Evolutionary conservation across 2,113 vertebrate species (phyloP).

Genomic region (Octodon degus): DNA sequence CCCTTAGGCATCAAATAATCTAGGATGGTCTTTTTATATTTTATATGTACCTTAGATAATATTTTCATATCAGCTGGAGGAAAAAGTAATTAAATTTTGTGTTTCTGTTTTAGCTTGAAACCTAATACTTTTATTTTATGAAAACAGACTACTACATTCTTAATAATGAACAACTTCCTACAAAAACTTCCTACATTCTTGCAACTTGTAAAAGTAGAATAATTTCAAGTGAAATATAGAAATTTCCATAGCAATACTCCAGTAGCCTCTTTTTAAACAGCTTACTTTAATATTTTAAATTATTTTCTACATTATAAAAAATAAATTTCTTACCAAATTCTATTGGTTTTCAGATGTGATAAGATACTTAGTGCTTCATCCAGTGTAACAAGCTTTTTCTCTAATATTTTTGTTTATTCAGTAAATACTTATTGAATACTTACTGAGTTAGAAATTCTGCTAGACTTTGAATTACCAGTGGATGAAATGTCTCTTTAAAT

Average conservation of each 20-base stretch:
- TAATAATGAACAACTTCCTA: constrained; percentile 8
- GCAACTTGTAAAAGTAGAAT: not conserved
- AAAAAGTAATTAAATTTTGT: not conserved
- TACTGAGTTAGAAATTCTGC: not conserved
- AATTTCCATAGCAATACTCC: not conserved
- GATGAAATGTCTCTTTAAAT: not conserved
- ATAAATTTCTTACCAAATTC: constrained; percentile 16
- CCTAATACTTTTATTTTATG: not conserved
- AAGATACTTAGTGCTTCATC: not conserved
- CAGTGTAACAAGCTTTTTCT: not conserved
- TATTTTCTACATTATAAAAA: not conserved
- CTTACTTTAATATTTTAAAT: not conserved
- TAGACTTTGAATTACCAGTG: not conserved
- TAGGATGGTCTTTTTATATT: not conserved
- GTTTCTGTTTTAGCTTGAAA: not conserved
- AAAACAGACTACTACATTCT: not conserved
- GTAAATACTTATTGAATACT: not conserved
- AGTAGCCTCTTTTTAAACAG: not conserved
- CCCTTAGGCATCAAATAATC: not conserved
- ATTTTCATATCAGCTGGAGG: not conserved
- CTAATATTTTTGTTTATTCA: not conserved
- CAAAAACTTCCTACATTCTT: not conserved
- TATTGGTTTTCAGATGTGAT: not conserved
- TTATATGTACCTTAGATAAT: not conserved
- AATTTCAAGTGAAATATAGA: constrained; percentile 27